Evolutionary conservation across 2,113 vertebrate genomes (phyloP), one percentile per base, ranked within the genome.

Genomic region (Pedionomus torquatus): DNA sequence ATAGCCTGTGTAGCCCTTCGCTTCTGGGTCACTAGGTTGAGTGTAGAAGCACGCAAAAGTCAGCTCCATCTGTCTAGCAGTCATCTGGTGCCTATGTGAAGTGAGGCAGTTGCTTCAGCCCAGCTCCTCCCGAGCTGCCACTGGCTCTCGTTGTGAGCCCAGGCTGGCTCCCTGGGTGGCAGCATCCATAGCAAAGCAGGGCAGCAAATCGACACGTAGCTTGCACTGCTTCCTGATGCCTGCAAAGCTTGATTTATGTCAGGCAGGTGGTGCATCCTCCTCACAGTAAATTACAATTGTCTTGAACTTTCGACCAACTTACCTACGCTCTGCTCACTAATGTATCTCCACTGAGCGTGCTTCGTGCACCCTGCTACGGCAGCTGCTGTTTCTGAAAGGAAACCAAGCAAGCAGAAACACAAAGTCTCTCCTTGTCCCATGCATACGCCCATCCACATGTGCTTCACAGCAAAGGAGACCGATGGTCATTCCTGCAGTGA

Each of bases 261-360:
- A 82, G 30, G 44, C 68, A 69, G 52, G 35, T 25, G 33, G 57
- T 61, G 28, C 28, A 10, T 64, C n/a, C 46, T 64, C 31, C 28
- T 48, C 13, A 25, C 33, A 88, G 43, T 39, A 81, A 84, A 48
- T 44, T 44, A 68, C 13, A 55, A 30, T 79, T 52, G 8, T 72
- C 57, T 81, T 84, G n/a, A 71, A 78, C 24, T 76, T 84, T 48
- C 57, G 35, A 65, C 48, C 60, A 83, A 13, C 21, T 74, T 43
- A 20, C 71, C 76, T 41, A 4, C 20, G 5, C 23, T 77, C 43
- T 71, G 79, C 26, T 58, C 31, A 12, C 25, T 52, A 17, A 35
- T 3, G 2, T 2, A 28, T 24, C 60, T 75, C 26, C 30, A 4
- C 39, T 0, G 1, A 54, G 37, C 2, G 0, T 3, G 8, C 26